A percentile compares a stretch with the other conserved stretches of the same genome.
Conservation (phyloP, 2,888 invertebrate species). For the Norana najaformis region DNA sequence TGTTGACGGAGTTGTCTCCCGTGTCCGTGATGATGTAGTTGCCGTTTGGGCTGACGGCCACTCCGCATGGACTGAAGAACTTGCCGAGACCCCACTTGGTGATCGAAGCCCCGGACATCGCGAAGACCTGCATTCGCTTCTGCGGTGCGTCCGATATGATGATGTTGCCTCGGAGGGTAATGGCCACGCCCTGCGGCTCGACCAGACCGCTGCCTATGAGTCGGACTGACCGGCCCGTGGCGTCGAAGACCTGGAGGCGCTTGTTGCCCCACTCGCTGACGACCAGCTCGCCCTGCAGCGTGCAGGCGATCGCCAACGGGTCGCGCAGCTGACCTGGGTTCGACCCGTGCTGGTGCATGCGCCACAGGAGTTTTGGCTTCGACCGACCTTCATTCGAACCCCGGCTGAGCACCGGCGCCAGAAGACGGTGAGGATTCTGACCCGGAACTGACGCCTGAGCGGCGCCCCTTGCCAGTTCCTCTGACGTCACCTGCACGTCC, state of each 20-base stretch:
- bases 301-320: slow-evolving; percentile 45
- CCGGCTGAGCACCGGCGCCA: background rate
- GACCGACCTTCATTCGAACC: background rate
- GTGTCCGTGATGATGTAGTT: slow-evolving; percentile 46
- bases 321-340: slow-evolving; percentile 42
- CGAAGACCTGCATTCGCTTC: slow-evolving; percentile 45
- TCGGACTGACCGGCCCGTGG: slow-evolving; percentile 31
- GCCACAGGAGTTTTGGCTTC: slow-evolving; percentile 22
- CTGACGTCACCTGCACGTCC: slow-evolving; percentile 28
- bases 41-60: slow-evolving; percentile 45
- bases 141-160: slow-evolving; percentile 44
- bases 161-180: slow-evolving; percentile 45
- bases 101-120: slow-evolving; percentile 41
- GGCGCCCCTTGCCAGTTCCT: slow-evolving; percentile 1
- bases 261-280: slow-evolving; percentile 47
- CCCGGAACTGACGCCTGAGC: background rate
- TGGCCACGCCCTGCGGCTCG: slow-evolving; percentile 44
- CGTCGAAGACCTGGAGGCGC: slow-evolving; percentile 45
- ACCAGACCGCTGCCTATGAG: slow-evolving; percentile 28
- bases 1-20: slow-evolving; percentile 45
- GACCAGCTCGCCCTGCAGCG: slow-evolving; percentile 43
- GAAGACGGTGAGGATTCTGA: background rate
- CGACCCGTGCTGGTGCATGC: slow-evolving; percentile 34
- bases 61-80: slow-evolving; percentile 45
- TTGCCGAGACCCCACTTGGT: slow-evolving; percentile 47